These are phyloP conservation scores for Papilio demoleus DNA, from an alignment of 2,888 invertebrate genomes.

Conservation along the genomic window DNA sequence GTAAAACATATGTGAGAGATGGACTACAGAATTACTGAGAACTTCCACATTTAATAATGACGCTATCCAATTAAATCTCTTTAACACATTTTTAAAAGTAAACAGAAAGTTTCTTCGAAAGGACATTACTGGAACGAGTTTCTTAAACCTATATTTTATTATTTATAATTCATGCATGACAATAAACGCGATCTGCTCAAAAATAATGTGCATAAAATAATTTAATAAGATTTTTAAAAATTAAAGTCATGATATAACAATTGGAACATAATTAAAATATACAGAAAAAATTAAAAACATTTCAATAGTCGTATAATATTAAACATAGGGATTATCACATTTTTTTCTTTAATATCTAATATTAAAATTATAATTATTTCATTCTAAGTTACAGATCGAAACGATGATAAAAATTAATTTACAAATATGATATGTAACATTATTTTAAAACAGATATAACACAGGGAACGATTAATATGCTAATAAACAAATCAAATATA, in stretches of 20 bases:
- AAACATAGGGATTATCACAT: constrained; percentile 37
- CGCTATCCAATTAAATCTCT: not conserved
- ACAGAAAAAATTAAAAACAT: constrained; percentile 29
- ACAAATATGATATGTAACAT: constrained; percentile 71
- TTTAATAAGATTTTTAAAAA: constrained; percentile 21
- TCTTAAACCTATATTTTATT: not conserved
- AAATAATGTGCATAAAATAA: not conserved
- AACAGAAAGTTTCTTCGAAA: not conserved
- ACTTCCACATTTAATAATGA: not conserved
- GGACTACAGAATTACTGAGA: too few relatives aligned
- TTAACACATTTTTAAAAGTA: not conserved
- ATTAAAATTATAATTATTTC: constrained; percentile 20
- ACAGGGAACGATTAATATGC: constrained; percentile 47
- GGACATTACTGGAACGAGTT: not conserved
- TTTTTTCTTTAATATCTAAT: constrained; percentile 20
- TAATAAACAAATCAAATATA: constrained; percentile 26
- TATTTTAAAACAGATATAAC: constrained; percentile 63
- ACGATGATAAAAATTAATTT: constrained; percentile 50
- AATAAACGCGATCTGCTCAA: constrained; percentile 17
- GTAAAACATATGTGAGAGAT: not conserved
- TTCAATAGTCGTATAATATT: constrained; percentile 24
- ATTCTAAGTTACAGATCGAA: constrained; percentile 42
- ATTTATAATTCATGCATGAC: not conserved
- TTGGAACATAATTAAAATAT: constrained; percentile 26
- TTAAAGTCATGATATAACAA: constrained; percentile 22